A percentile compares a stretch with the other conserved stretches of the same genome.
These are phyloP conservation scores for Phenacoccus solenopsis DNA, from an alignment of 1,140 invertebrate genomes.

Conservation along the genomic window DNA sequence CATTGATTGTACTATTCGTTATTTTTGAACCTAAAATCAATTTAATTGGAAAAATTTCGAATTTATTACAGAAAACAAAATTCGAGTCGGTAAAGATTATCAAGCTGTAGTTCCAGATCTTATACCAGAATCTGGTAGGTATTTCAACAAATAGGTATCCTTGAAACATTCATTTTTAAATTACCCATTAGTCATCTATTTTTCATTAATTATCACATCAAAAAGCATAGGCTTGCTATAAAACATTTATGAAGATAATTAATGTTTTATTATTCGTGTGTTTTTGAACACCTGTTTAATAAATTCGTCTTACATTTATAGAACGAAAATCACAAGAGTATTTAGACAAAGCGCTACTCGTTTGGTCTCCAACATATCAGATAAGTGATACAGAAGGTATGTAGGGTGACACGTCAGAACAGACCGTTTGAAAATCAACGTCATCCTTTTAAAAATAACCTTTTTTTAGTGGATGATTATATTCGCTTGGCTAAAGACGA, in stretches of 20 bases:
- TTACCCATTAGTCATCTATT: neutral
- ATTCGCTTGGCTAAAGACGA: constrained; percentile 91
- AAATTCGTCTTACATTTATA: neutral
- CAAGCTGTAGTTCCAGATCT: constrained; percentile 80
- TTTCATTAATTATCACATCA: neutral
- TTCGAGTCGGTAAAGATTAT: constrained; percentile 84
- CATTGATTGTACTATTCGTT: neutral
- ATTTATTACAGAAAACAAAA: constrained; percentile 63
- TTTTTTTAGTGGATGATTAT: constrained; percentile 78
- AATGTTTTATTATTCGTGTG: neutral
- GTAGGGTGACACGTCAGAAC: constrained; percentile 24
- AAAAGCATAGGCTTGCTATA: neutral
- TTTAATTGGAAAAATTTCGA: too few species aligned
- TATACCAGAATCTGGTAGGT: constrained; percentile 43
- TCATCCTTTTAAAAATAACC: too few species aligned
- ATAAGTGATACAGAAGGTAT: constrained; percentile 77
- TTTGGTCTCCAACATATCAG: constrained; percentile 85
- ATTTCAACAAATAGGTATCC: neutral
- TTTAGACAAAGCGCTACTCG: constrained; percentile 65
- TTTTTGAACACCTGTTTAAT: neutral
- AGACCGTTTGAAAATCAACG: too few species aligned
- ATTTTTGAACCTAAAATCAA: neutral
- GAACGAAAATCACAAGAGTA: constrained; percentile 1
- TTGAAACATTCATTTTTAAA: neutral
- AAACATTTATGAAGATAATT: too few species aligned